These are phyloP conservation scores for Campoplex nolae DNA, from an alignment of 2,888 invertebrate genomes.

Conservation along the genomic window DNA sequence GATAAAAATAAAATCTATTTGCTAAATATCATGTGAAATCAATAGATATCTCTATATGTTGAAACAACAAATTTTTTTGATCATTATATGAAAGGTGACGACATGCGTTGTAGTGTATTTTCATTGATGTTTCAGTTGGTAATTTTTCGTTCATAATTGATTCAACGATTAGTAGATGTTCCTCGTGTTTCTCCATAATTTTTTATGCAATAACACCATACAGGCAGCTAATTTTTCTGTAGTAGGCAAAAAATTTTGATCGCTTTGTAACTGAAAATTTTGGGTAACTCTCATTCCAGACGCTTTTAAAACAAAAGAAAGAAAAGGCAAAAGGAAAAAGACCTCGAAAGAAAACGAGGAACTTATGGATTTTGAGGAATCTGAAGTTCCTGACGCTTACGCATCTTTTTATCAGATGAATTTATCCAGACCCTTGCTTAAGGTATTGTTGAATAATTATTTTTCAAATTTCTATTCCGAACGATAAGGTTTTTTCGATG, in stretches of 20 bases:
- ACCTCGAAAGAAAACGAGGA: conserved; percentile 85
- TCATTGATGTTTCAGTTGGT: neutral
- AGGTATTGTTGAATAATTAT: conserved; percentile 84
- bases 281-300: conserved; percentile 70
- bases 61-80: neutral
- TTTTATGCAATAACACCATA: too few relatives aligned
- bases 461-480: too few relatives aligned
- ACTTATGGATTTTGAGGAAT: conserved; percentile 87
- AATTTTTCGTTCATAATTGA: neutral
- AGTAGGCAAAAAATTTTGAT: neutral
- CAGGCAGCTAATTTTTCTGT: neutral
- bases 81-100: too few relatives aligned
- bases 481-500: too few relatives aligned
- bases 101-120: neutral
- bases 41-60: neutral
- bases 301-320: conserved; percentile 80
- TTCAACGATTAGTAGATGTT: neutral
- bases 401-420: conserved; percentile 97
- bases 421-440: conserved; percentile 96
- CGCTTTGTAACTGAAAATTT: neutral
- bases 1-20: neutral
- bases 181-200: neutral
- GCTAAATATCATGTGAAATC: neutral
- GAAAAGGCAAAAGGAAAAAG: conserved; percentile 82
- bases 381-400: conserved; percentile 88